Percentiles rank a stretch among this genome's conserved stretches.
Conservation (phyloP, 2,797 vertebrate genomes). For the Lagothrix lagotricha region DNA sequence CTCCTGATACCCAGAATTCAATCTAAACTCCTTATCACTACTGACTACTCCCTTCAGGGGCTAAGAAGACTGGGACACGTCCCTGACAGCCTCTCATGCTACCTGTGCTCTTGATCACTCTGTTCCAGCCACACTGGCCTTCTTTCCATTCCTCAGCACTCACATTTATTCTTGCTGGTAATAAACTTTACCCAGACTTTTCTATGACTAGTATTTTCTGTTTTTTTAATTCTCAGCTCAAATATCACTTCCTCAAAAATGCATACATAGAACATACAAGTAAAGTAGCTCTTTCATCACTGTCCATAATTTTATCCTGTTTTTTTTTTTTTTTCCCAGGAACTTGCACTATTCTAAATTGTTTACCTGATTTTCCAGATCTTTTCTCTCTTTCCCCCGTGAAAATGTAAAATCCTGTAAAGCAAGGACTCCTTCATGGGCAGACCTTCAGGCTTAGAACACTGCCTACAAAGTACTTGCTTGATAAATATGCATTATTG, state of each 20-base stretch:
- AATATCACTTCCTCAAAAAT: background rate
- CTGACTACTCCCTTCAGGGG: background rate
- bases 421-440: background rate
- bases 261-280: background rate
- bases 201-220: background rate
- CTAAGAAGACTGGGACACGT: background rate
- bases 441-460: background rate
- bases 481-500: background rate
- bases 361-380: background rate
- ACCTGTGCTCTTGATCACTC: background rate
- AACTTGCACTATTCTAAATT: background rate
- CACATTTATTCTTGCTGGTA: background rate
- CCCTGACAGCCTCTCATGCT: background rate
- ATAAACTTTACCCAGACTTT: background rate
- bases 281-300: background rate
- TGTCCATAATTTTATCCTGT: background rate
- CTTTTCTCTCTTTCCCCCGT: background rate
- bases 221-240: background rate
- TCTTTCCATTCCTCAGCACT: background rate
- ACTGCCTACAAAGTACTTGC: background rate
- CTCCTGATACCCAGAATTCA: background rate
- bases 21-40: background rate
- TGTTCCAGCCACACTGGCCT: accelerated
- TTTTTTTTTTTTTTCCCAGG: background rate
- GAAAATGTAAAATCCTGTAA: background rate